phyloP scores from a whole-genome alignment of 64 coral and sea anemone species.

The Pachyseris speciosa region DNA sequence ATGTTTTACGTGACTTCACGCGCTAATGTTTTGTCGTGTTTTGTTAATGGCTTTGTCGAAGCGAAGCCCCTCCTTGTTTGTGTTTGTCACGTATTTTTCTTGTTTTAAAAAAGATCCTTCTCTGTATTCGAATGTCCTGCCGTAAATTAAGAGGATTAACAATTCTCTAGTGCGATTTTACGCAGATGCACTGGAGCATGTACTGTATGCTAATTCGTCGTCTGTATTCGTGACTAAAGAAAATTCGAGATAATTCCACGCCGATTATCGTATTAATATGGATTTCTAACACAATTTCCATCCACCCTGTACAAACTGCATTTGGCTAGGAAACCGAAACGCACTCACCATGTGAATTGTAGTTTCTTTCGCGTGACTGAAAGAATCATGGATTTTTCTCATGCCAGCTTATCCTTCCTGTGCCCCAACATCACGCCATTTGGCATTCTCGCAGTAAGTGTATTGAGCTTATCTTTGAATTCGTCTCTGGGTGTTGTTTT shows the following conservation, averaged over 20 bases:
- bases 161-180: too few species aligned
- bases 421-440: neutral
- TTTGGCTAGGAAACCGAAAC: neutral
- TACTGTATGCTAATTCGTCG: too few species aligned
- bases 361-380: neutral
- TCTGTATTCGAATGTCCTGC: too few species aligned
- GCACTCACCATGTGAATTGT: neutral
- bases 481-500: neutral
- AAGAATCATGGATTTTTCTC: neutral
- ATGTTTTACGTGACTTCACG: too few species aligned
- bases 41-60: too few species aligned
- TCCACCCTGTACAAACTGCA: neutral
- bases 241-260: neutral
- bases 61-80: too few species aligned
- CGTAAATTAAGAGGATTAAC: too few species aligned
- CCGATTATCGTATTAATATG: neutral
- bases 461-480: neutral
- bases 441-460: neutral
- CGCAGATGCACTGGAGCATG: too few species aligned
- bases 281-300: neutral
- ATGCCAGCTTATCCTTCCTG: neutral
- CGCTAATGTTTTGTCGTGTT: too few species aligned
- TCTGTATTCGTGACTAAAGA: slow-evolving; percentile 4
- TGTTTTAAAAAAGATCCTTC: too few species aligned
- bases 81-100: too few species aligned